Evolutionary conservation across 2,888 invertebrate genomes (phyloP).

Genomic region (Ophioninae sp.): DNA sequence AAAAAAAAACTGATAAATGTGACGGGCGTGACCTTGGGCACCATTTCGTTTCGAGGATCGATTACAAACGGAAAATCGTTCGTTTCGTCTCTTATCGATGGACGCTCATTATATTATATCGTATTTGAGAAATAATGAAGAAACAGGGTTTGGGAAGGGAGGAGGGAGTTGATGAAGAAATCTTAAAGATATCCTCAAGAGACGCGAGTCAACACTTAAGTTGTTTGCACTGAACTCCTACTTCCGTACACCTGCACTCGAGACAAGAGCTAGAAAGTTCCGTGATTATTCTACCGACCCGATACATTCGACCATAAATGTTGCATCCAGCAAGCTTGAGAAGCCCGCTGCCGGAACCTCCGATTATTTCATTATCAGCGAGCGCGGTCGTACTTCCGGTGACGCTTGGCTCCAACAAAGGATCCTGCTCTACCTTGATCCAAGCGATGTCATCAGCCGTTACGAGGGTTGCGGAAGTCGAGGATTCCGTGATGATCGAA

Average conservation of each 20-base stretch:
- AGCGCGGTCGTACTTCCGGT: conserved; percentile 64
- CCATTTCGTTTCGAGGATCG: background rate
- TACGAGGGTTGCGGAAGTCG: background rate
- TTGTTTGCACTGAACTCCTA: conserved; percentile 91
- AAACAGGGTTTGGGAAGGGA: background rate
- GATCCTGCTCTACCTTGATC: background rate
- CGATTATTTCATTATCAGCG: conserved; percentile 71
- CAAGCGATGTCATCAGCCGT: background rate
- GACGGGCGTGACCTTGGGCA: background rate
- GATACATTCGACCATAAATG: conserved; percentile 94
- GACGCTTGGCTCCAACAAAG: background rate
- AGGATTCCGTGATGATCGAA: background rate
- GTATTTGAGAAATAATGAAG: background rate
- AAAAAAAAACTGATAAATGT: background rate
- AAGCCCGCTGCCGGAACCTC: conserved; percentile 82
- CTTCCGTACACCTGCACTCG: conserved; percentile 93
- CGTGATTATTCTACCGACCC: conserved; percentile 90
- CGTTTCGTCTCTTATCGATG: too few species aligned
- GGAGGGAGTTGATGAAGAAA: background rate
- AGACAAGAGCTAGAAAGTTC: conserved; percentile 92
- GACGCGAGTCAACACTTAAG: conserved; percentile 82
- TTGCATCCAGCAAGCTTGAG: conserved; percentile 93
- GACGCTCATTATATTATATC: background rate
- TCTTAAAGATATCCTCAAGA: background rate
- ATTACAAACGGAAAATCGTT: too few species aligned